phyloP scores from a whole-genome alignment of 2,113 vertebrate genomes.

The Ictidomys tridecemlineatus region DNA sequence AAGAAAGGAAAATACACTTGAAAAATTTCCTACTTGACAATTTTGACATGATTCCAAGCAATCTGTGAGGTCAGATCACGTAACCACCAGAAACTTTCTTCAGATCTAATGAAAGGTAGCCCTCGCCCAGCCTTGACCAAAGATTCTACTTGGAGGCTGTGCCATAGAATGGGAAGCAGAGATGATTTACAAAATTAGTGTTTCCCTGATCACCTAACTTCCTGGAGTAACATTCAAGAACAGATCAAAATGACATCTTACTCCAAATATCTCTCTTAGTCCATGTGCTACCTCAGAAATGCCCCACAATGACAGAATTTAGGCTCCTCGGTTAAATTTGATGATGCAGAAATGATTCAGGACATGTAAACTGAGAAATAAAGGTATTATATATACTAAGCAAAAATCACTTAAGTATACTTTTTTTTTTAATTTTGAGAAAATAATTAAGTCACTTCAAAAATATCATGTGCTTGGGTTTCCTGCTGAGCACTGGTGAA shows the following conservation, averaged over 20 bases:
- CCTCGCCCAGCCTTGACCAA: slow-evolving; percentile 52
- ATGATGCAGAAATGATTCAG: slow-evolving; percentile 48
- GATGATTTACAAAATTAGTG: slow-evolving; percentile 53
- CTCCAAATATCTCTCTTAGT: slow-evolving; percentile 66
- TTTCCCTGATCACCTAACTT: slow-evolving; percentile 78
- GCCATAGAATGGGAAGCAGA: slow-evolving; percentile 74
- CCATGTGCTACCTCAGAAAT: slow-evolving; percentile 52
- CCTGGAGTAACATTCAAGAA: slow-evolving; percentile 75
- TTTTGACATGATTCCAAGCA: not conserved
- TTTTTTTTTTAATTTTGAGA: slow-evolving; percentile 75
- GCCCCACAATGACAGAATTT: slow-evolving; percentile 59
- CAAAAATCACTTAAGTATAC: slow-evolving; percentile 61
- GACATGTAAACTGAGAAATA: slow-evolving; percentile 63
- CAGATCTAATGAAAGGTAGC: slow-evolving; percentile 28
- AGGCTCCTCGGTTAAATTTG: slow-evolving; percentile 65
- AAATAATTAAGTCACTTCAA: slow-evolving; percentile 67
- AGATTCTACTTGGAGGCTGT: slow-evolving; percentile 61
- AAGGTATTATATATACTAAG: slow-evolving; percentile 43
- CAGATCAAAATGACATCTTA: slow-evolving; percentile 75
- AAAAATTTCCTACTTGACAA: not conserved
- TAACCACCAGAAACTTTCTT: not conserved
- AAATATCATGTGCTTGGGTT: slow-evolving; percentile 56
- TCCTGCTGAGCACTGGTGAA: slow-evolving; percentile 48
- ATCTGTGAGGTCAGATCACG: not conserved
- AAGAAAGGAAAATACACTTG: not conserved